These are phyloP conservation scores for Clarias macrocephalus DNA, from an alignment of 2,113 vertebrate genomes.

Conservation along the genomic window DNA sequence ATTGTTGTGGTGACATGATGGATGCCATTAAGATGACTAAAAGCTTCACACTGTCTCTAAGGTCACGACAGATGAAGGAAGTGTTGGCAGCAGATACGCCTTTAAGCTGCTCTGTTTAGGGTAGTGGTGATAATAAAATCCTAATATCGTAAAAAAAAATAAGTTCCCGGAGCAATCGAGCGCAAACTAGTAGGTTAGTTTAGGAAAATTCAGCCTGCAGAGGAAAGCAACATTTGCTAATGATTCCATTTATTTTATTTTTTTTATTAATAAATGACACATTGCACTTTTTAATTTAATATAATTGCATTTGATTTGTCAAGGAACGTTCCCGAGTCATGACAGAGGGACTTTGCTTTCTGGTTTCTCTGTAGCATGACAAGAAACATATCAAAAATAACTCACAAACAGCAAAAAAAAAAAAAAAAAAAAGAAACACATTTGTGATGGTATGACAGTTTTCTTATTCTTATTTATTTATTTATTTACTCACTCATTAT, in stretches of 20 bases:
- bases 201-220: not conserved
- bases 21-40: conserved; percentile 24
- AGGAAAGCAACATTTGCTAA: not conserved
- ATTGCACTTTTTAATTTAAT: not conserved
- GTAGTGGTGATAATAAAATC: not conserved
- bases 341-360: not conserved
- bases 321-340: no score
- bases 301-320: no score
- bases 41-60: conserved; percentile 37
- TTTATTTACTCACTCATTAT: no score
- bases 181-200: not conserved
- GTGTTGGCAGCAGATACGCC: not conserved
- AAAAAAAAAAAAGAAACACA: not conserved
- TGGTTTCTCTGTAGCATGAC: not conserved
- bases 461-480: no score
- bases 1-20: conserved; percentile 65
- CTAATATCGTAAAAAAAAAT: not conserved
- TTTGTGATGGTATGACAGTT: not conserved
- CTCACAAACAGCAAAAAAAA: not conserved
- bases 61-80: not conserved
- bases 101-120: not conserved
- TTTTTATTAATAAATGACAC: not conserved
- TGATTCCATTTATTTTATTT: not conserved
- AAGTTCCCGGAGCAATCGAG: not conserved
- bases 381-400: not conserved